Conservation (phyloP, 2,888 invertebrate genomes). For the Caenorhabditis imperialis region DNA sequence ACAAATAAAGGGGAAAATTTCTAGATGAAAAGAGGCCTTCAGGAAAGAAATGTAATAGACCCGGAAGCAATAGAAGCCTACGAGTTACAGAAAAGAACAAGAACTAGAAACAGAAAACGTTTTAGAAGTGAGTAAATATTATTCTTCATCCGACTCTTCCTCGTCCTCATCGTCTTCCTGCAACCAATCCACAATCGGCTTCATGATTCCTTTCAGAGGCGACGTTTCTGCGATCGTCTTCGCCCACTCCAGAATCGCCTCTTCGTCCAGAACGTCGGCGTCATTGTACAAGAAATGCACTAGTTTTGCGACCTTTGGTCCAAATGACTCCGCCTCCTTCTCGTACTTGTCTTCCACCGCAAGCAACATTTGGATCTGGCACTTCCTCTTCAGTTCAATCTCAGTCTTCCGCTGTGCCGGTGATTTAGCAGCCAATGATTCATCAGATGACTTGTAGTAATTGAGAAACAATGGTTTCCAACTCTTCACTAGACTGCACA, state of each 20-base stretch:
- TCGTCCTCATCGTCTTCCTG: slow-evolving; percentile 58
- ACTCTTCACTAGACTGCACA: slow-evolving; percentile 53
- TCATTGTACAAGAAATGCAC: slow-evolving; percentile 65
- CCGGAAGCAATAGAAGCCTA: neutral
- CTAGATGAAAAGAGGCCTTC: no score
- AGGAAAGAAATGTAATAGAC: slow-evolving; percentile 1
- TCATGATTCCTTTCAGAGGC: slow-evolving; percentile 42
- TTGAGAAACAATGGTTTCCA: slow-evolving; percentile 69
- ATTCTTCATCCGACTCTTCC: slow-evolving; percentile 25
- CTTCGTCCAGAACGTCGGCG: slow-evolving; percentile 60
- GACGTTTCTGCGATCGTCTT: slow-evolving; percentile 42
- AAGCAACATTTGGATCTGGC: slow-evolving; percentile 67
- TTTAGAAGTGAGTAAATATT: neutral
- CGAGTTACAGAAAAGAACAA: neutral
- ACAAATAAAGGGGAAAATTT: no score
- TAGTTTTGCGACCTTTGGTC: slow-evolving; percentile 46
- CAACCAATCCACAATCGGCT: slow-evolving; percentile 67
- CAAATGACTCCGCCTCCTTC: slow-evolving; percentile 9
- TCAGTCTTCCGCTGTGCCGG: slow-evolving; percentile 20
- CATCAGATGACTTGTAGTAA: slow-evolving; percentile 62
- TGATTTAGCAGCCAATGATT: slow-evolving; percentile 6
- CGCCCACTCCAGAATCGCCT: slow-evolving; percentile 67
- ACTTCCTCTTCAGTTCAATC: slow-evolving; percentile 30
- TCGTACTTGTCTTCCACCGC: slow-evolving; percentile 67
- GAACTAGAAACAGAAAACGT: slow-evolving; percentile 3